Evolutionary conservation across 2,113 vertebrate genomes (phyloP).

Genomic region (Psettodes erumei): DNA sequence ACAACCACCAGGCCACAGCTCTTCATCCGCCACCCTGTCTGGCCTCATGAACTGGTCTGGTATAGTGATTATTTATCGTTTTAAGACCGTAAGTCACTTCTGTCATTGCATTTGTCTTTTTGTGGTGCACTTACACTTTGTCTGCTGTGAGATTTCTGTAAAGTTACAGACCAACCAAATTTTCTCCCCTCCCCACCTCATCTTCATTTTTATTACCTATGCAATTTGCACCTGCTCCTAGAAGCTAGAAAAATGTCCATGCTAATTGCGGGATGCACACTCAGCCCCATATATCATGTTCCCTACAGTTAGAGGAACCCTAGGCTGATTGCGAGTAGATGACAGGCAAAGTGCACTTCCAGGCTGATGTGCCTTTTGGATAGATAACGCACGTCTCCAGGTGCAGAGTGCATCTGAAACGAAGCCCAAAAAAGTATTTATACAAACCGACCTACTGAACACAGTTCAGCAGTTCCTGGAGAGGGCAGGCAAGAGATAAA

Average conservation of each 20-base stretch:
- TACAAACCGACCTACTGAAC: conserved; percentile 2
- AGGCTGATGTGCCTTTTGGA: conserved; percentile 37
- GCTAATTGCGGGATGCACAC: conserved; percentile 58
- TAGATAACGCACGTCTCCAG: conserved; percentile 35
- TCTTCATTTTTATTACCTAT: conserved; percentile 52
- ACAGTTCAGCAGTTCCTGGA: conserved; percentile 17
- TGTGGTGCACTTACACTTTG: neutral
- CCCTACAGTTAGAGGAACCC: conserved; percentile 52
- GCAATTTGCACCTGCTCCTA: conserved; percentile 58
- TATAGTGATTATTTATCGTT: conserved; percentile 17
- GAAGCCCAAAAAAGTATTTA: conserved; percentile 35
- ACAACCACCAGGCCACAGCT: conserved; percentile 18
- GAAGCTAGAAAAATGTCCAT: conserved; percentile 47
- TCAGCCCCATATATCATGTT: conserved; percentile 37
- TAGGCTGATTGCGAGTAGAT: conserved; percentile 35
- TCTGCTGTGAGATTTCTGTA: conserved; percentile 5
- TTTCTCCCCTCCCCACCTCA: conserved; percentile 16
- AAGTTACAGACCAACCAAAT: conserved; percentile 18
- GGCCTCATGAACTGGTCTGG: conserved; percentile 11
- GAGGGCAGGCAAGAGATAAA: neutral
- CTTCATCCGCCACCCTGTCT: neutral
- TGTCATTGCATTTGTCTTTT: neutral
- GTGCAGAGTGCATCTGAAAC: conserved; percentile 15
- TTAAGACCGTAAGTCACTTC: conserved; percentile 16
- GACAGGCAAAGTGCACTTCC: conserved; percentile 55